Evolutionary conservation across 2,888 invertebrate species (phyloP).

Genomic region (Caenorhabditis uteleia): DNA sequence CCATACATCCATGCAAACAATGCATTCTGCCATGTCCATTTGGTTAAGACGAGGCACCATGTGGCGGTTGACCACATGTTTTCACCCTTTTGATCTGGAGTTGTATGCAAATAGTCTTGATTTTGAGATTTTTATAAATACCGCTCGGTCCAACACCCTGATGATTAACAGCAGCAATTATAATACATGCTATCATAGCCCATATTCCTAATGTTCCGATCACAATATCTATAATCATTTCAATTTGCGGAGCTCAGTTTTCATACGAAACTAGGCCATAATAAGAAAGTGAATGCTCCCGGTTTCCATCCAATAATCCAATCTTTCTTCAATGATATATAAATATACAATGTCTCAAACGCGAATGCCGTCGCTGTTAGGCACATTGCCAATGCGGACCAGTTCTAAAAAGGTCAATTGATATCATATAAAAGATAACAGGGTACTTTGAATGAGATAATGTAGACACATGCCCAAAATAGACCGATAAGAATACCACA

Average conservation of each 20-base stretch:
- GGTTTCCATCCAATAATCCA: neutral
- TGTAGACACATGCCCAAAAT: no score
- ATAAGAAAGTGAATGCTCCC: no score
- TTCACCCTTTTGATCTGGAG: conserved; percentile 21
- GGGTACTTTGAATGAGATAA: no score
- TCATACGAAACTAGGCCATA: no score
- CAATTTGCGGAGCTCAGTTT: no score
- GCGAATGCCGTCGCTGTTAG: neutral
- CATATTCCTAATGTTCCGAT: conserved; percentile 19
- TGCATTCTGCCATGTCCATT: conserved; percentile 39
- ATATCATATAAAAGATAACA: no score
- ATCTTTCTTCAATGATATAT: neutral
- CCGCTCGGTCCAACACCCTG: conserved; percentile 27
- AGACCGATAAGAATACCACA: conserved; percentile 2
- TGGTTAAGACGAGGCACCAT: conserved; percentile 24
- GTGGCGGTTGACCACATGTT: conserved; percentile 28
- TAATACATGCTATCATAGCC: conserved; percentile 19
- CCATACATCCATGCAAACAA: conserved; percentile 15
- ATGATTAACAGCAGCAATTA: conserved; percentile 24
- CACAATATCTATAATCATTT: conserved; percentile 26
- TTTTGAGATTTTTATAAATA: no score
- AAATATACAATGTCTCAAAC: neutral
- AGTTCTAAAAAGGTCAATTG: neutral
- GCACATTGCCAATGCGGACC: neutral
- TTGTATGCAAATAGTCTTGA: no score